A percentile compares a stretch with the other conserved stretches of the same genome.
Evolutionary conservation across 2,113 vertebrate species (phyloP).

Genomic region (Microcebus lehilahytsara): DNA sequence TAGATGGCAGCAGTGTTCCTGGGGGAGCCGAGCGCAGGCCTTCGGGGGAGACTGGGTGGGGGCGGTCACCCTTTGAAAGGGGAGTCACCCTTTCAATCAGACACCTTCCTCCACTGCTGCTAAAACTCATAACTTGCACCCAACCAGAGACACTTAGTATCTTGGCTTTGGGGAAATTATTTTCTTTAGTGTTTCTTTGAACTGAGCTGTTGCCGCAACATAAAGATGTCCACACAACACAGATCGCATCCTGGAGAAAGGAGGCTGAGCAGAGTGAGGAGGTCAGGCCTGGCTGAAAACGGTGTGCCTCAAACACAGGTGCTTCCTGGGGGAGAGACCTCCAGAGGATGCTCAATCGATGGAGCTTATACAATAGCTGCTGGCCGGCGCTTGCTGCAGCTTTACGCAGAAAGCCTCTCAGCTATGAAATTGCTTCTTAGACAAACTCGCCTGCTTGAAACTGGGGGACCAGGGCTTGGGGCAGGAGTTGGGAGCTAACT

Average conservation of each 20-base stretch:
- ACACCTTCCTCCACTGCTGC: background rate
- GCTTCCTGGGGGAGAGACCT: background rate
- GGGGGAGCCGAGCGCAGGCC: fast-evolving
- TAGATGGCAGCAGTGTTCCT: conserved; percentile 44
- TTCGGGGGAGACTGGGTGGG: fast-evolving
- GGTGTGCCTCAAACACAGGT: background rate
- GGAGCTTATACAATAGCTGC: background rate
- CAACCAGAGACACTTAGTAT: background rate
- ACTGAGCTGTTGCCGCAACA: background rate
- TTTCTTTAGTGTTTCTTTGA: background rate
- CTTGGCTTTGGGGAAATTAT: background rate
- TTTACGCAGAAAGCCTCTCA: background rate
- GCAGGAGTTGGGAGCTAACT: background rate
- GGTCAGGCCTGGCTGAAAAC: background rate
- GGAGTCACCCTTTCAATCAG: background rate
- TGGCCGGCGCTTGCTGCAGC: background rate
- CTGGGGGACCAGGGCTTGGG: background rate
- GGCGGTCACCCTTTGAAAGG: background rate
- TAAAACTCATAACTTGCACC: background rate
- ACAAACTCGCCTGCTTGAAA: background rate
- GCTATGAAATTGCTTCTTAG: conserved; percentile 48
- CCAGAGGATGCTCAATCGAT: background rate
- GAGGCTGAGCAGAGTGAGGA: background rate
- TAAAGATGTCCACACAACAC: background rate
- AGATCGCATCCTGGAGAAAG: background rate